Evolutionary conservation across 2,113 vertebrate species (phyloP), one percentile per base, ranked within the genome.

Genomic region (Lampris incognitus): DNA sequence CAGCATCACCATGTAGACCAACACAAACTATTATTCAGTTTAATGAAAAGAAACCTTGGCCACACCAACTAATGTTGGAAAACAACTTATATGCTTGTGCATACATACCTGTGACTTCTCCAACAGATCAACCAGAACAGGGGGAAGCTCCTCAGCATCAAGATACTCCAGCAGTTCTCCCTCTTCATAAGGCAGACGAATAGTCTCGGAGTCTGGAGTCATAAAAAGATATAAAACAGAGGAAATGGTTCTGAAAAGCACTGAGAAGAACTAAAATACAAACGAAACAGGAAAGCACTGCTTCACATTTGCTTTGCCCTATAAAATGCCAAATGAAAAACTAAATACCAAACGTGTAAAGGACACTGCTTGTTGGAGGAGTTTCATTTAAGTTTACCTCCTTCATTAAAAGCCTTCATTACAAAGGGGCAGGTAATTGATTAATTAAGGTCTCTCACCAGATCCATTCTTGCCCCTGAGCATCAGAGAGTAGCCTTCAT

Each of bases 381-480:
- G 44, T 46, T 46, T 1, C 44, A 46, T 4, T 46, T 46, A 46
- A 46, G 44, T 46, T 46, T 7, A 46, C 44, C 7, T 46, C 7
- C 4, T 46, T 46, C 44, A 46, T 7, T 46, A 46, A 46, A 46
- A 1, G 44, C 44, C 44, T 46, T 46, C 44, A 1, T 46, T 46
- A 46, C 13, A 46, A 54, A 54, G n/a, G 10, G 2, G 4, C 6
- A 2, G 2, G 6, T 48, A 1, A 4, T 10, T 54, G n/a, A 11
- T 10, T 46, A 5, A 40, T 49, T 61, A 2, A 13, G n/a, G 8
- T 68, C 6, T 72, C 72, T 88, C 94, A 99, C 98, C 98, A 88
- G 98, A 99, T 83, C 98, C 98, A 93, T 99, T 99, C 93, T 99
- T 99, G 42, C 98, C 98, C 93, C 98, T 95, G 87, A 99, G 98